Base-by-base conservation (phyloP, 2,113 vertebrate genomes). In the Perognathus longimembris region DNA sequence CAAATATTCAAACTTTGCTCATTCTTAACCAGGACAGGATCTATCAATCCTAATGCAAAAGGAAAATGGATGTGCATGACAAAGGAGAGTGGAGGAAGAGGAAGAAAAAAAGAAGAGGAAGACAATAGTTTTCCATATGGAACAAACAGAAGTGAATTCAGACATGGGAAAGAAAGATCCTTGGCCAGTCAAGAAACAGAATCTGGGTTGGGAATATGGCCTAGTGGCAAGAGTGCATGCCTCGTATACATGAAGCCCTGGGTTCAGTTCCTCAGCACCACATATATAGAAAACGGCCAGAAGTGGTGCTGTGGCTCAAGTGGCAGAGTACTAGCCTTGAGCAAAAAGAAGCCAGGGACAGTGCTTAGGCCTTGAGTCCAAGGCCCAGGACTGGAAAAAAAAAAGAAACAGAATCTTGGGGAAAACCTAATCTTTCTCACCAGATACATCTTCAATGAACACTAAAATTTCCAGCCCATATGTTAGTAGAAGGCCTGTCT, bases 111-210 rank as follows among this genome's bases (percentile, higher is more conserved):
- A 21, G n/a, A 38, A 34, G 45, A 90, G 20, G 50, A 54, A 1
- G 28, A 76, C 32, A 36, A 54, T 34, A 2, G 15, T 71, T 12
- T 75, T 54, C 17, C 50, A 42, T 26, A 69, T 63, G 36, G 63
- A 69, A 20, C 15, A 79, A 91, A 42, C 28, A 76, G 61, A 80
- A 92, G 59, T 92, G 34, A 91, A 77, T 94, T 57, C 17, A 85
- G 34, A 42, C 67, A 1, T 45, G 21, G 30, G 50, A 45, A 12
- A 45, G 45, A 45, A 64, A 36, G 32, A 12, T 59, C 57, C 50
- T 61, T 84, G 81, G 38, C 10, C 73, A 88, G 63, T 66, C n/a
- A 91, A 94, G 59, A 83, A 45, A 54, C 21, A 76, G 66, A 86
- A 76, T 93, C 50, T 45, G 50, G n/a, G n/a, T n/a, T n/a, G n/a